Evolutionary conservation across 1,140 invertebrate species (phyloP).

Genomic region (Orius insidiosus): DNA sequence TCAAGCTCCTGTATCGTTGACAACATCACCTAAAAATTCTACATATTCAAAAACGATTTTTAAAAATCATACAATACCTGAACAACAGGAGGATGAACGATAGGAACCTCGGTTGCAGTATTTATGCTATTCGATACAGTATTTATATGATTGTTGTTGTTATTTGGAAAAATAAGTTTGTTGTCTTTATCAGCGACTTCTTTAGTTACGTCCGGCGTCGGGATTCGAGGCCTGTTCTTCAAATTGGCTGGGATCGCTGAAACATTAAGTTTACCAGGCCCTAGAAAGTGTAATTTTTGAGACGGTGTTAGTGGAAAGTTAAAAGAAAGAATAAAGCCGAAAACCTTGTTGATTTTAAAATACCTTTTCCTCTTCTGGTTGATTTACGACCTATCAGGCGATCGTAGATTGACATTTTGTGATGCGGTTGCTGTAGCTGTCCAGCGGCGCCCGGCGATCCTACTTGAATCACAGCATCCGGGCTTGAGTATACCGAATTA

Average conservation of each 20-base stretch:
- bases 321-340: too few species aligned
- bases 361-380: constrained; percentile 35
- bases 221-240: constrained; percentile 61
- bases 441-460: neutral
- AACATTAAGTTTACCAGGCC: constrained; percentile 39
- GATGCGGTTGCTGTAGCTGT: constrained; percentile 16
- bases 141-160: constrained; percentile 29
- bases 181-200: constrained; percentile 34
- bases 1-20: constrained; percentile 63
- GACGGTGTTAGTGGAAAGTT: neutral
- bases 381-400: constrained; percentile 62
- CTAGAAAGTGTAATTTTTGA: constrained; percentile 8
- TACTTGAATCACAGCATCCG: constrained; percentile 31
- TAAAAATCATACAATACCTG: constrained; percentile 1
- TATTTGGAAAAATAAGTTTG: constrained; percentile 29
- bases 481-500: constrained; percentile 56
- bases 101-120: neutral
- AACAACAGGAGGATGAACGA: constrained; percentile 3
- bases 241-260: constrained; percentile 37
- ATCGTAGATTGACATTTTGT: constrained; percentile 65
- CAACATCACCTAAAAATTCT: constrained; percentile 41
- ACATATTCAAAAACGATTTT: neutral
- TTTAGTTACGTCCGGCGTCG: constrained; percentile 68
- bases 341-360: neutral
- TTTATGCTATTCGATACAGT: constrained; percentile 1